phyloP scores from a whole-genome alignment of 2,113 vertebrate species.

The Eurystomus gularis region DNA sequence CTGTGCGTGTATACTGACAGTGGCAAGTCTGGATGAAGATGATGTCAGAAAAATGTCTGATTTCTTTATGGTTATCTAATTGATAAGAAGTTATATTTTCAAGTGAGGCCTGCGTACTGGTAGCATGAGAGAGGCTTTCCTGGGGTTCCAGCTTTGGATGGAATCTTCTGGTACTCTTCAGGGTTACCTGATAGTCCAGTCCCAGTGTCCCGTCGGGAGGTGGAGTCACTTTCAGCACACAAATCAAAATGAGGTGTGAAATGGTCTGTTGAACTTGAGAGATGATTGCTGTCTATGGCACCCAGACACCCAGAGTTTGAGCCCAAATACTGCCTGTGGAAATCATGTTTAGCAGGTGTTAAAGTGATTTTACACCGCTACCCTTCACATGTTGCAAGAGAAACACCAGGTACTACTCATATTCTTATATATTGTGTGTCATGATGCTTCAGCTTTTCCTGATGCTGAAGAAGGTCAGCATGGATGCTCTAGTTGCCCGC shows the following conservation, averaged over 20 bases:
- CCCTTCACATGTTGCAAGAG: not conserved
- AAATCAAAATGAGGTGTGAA: not conserved
- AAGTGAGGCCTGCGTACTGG: not conserved
- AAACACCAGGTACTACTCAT: not conserved
- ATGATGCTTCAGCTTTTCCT: not conserved
- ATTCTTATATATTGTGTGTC: not conserved
- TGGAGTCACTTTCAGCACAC: not conserved
- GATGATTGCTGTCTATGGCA: not conserved
- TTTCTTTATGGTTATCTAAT: not conserved
- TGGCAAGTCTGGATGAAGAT: not conserved
- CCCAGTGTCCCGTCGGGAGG: not conserved
- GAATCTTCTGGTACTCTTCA: not conserved
- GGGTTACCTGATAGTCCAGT: not conserved
- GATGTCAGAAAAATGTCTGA: not conserved
- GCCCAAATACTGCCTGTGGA: not conserved
- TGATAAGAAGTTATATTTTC: not conserved
- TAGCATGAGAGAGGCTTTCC: not conserved
- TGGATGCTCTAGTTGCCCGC: not conserved
- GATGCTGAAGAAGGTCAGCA: rapidly evolving
- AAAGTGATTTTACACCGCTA: not conserved
- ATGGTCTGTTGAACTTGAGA: not conserved
- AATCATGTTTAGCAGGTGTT: not conserved
- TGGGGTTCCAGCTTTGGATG: not conserved
- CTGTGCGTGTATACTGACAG: not conserved
- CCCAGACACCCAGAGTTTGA: not conserved